Evolutionary conservation across 2,888 invertebrate species (phyloP).

Genomic region (Ethmia dodecea): DNA sequence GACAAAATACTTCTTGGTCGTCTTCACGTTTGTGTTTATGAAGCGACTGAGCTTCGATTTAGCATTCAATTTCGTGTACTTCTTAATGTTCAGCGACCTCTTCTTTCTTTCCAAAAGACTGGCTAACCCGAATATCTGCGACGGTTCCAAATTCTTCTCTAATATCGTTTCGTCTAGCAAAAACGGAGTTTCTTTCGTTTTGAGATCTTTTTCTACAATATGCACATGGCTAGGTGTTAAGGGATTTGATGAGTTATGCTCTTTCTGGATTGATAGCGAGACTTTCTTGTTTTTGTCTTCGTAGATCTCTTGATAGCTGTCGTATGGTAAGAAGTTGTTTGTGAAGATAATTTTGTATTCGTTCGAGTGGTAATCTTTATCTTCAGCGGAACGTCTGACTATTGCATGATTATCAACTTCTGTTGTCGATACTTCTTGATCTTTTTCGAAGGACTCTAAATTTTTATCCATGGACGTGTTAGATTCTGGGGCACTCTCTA

Average conservation of each 20-base stretch:
- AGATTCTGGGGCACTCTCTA: slow-evolving; percentile 15
- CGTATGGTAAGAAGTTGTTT: slow-evolving; percentile 30
- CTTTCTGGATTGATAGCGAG: slow-evolving; percentile 14
- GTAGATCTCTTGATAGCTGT: slow-evolving; percentile 37
- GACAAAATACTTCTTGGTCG: slow-evolving; percentile 36
- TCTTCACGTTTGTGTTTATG: slow-evolving; percentile 44
- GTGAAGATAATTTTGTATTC: slow-evolving; percentile 37
- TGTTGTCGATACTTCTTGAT: too few species aligned
- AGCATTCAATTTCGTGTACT: slow-evolving; percentile 48
- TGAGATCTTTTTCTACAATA: neutral
- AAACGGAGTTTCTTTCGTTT: slow-evolving; percentile 14
- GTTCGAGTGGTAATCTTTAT: slow-evolving; percentile 38
- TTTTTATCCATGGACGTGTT: slow-evolving; percentile 13
- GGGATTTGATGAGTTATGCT: neutral
- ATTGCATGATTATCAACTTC: slow-evolving; percentile 11
- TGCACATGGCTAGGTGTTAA: neutral
- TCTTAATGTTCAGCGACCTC: slow-evolving; percentile 41
- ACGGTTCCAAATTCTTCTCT: slow-evolving; percentile 38
- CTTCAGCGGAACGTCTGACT: slow-evolving; percentile 26
- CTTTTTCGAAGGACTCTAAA: neutral
- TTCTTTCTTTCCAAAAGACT: slow-evolving; percentile 41
- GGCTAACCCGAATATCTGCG: slow-evolving; percentile 42
- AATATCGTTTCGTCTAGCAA: slow-evolving; percentile 35
- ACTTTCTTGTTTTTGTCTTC: slow-evolving; percentile 20
- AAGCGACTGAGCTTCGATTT: slow-evolving; percentile 33